A percentile compares a stretch with the other conserved stretches of the same genome.
phyloP scores from a whole-genome alignment of 2,113 vertebrate species.

The Tangachromis dhanisi region DNA sequence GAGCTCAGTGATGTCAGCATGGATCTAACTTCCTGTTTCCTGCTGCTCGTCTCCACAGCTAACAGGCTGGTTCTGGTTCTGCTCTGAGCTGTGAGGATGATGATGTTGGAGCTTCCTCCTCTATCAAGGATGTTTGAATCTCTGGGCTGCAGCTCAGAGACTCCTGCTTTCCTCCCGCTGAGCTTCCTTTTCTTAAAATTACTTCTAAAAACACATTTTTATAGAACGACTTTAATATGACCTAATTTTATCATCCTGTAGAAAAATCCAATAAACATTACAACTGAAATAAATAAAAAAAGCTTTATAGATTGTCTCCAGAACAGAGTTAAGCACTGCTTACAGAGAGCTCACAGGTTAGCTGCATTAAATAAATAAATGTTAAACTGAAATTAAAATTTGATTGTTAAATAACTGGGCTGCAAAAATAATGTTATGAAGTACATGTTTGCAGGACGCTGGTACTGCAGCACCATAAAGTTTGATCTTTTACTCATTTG shows the following conservation, averaged over 20 bases:
- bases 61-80: rapidly evolving
- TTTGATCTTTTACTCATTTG: no score
- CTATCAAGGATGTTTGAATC: rapidly evolving
- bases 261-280: background rate
- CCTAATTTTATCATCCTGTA: rapidly evolving
- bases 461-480: no score
- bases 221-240: rapidly evolving
- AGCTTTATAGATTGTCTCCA: rapidly evolving
- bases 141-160: rapidly evolving
- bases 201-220: background rate
- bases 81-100: rapidly evolving
- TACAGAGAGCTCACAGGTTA: background rate
- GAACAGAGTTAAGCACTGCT: background rate
- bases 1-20: background rate
- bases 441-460: no score
- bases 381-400: background rate
- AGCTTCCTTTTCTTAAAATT: background rate
- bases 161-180: background rate
- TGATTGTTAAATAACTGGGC: no score
- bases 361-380: background rate
- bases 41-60: background rate
- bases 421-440: no score
- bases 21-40: background rate
- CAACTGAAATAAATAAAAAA: background rate
- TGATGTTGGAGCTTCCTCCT: background rate